Evolutionary conservation across 2,113 vertebrate species (phyloP), one percentile per base, ranked within the genome.

Genomic region (Strix uralensis): DNA sequence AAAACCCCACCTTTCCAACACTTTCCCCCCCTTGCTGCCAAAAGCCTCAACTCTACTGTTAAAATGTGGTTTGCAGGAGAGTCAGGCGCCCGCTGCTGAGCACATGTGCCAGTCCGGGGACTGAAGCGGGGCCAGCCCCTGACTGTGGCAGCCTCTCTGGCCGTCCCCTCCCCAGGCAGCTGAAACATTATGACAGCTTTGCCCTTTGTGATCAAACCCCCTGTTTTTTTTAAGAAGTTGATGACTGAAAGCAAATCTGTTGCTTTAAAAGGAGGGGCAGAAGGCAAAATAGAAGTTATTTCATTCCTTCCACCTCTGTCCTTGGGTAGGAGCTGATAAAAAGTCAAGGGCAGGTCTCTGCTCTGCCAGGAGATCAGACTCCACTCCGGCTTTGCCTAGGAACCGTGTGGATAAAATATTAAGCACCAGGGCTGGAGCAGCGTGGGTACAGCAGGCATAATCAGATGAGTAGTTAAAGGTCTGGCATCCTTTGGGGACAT

Each of bases 391-490:
- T 92, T 93, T 94, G 90, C 95, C 87, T 32, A 7, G 72, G 84
- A 98, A 74, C 94, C 1, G 0, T 32, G 51, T 13, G 40, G 95
- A 95, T 96, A 74, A 98, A 97, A 97, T 96, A 96, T 95, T 96
- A 97, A 98, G 90, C 88, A 83, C 21, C 3, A 30, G 84, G 81
- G 52, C 82, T 54, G 86, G 72, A 62, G 85, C 27, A 44, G 34
- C 10, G 16, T 18, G 65, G 93, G 90, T 92, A 86, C 58, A 40
- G n/a, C 77, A 96, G 97, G 94, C 59, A n/a, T 65, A 96, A 97
- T 97, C 93, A 96, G 98, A 98, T 96, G 97, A 95, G 97, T 97
- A 95, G 95, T 95, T 97, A 96, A 97, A 98, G 95, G 96, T 88
- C 97, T 97, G 97, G 88, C 89, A 84, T 97, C 97, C 97, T 98